Evolutionary conservation across 2,797 vertebrate genomes (phyloP).

Genomic region (Syngnathus acus): DNA sequence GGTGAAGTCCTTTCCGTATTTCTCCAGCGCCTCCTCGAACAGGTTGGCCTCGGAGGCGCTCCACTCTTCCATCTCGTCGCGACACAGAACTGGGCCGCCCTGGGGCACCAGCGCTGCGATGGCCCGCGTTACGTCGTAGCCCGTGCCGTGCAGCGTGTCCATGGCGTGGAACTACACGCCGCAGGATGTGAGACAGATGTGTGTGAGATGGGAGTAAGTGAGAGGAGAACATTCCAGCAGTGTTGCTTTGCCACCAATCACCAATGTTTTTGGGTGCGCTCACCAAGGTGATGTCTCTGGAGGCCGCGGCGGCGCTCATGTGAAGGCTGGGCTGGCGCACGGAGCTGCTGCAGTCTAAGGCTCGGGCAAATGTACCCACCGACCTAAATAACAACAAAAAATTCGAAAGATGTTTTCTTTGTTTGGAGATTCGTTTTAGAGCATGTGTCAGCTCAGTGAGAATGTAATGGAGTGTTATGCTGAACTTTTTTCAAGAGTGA

Average conservation of each 20-base stretch:
- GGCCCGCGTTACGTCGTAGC: conserved; percentile 91
- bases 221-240: neutral
- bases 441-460: no score
- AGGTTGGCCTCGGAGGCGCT: conserved; percentile 94
- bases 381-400: conserved; percentile 65
- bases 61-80: conserved; percentile 98
- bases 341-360: conserved; percentile 94
- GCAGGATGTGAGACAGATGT: neutral
- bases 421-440: no score
- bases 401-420: no score
- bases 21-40: conserved; percentile 94
- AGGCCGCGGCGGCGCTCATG: conserved; percentile 91
- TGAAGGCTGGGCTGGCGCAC: conserved; percentile 96
- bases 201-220: neutral
- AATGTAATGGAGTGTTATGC: neutral
- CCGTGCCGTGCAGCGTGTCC: conserved; percentile 90
- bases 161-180: conserved; percentile 86
- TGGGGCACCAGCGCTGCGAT: conserved; percentile 93
- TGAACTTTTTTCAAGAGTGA: neutral
- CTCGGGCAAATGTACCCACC: conserved; percentile 92
- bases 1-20: conserved; percentile 96
- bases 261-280: conserved; percentile 27
- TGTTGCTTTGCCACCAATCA: no score
- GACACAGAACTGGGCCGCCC: conserved; percentile 90
- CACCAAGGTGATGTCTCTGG: conserved; percentile 95